These are phyloP conservation scores for Hirtodrosophila trivittata DNA, from an alignment of 2,888 invertebrate species.

Conservation along the genomic window DNA sequence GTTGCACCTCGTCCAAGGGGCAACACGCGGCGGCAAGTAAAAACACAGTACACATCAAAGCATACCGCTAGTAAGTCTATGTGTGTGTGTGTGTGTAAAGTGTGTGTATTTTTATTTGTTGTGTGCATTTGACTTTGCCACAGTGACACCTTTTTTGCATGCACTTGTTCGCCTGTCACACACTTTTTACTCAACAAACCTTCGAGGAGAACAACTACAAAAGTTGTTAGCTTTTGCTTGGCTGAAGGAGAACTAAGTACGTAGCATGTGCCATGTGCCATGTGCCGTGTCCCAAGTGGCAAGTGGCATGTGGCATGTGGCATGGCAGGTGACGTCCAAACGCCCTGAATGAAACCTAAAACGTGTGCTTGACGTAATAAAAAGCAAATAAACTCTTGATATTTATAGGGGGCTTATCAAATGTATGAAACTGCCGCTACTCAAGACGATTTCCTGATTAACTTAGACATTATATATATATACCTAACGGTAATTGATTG, in stretches of 20 bases:
- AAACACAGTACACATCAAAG: conserved; percentile 53
- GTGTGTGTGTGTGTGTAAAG: conserved; percentile 8
- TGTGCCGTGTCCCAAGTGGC: too few relatives aligned
- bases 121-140: conserved; percentile 46
- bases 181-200: conserved; percentile 18
- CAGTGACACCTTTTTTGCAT: conserved; percentile 49
- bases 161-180: conserved; percentile 41
- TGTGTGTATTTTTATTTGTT: conserved; percentile 11
- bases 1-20: conserved; percentile 24
- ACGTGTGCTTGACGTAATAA: too few relatives aligned
- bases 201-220: conserved; percentile 23
- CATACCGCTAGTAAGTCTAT: conserved; percentile 6
- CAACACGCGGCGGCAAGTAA: conserved; percentile 20
- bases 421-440: too few relatives aligned
- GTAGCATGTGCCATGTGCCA: conserved; percentile 11
- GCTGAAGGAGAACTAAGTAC: conserved; percentile 18
- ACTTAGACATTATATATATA: background rate
- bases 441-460: too few relatives aligned
- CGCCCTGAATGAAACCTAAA: too few relatives aligned
- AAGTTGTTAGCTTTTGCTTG: conserved; percentile 7
- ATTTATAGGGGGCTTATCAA: too few relatives aligned
- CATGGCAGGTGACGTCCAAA: conserved; percentile 2
- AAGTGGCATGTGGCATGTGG: conserved; percentile 25
- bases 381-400: too few relatives aligned
- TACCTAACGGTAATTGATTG: too few relatives aligned